Percentiles rank a stretch among this genome's conserved stretches.
Evolutionary conservation across 1,140 invertebrate genomes (phyloP).

Genomic region (Acromyrmex charruanus): DNA sequence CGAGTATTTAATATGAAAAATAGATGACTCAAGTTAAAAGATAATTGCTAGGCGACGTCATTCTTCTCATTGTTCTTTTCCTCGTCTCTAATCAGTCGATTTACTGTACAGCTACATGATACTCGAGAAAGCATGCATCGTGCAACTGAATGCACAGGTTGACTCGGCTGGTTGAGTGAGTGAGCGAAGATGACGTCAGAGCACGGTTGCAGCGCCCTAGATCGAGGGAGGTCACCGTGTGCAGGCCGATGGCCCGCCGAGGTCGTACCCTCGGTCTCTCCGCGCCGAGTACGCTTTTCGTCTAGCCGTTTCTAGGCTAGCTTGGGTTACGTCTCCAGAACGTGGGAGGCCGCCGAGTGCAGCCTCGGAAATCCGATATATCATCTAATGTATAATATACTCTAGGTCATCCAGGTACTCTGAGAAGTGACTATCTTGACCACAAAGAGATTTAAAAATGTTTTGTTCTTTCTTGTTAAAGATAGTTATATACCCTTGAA

Average conservation of each 20-base stretch:
- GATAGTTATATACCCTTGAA: not conserved
- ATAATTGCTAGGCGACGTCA: not conserved
- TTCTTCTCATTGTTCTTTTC: constrained; percentile 30
- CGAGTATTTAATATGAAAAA: not conserved
- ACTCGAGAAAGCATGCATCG: constrained; percentile 64
- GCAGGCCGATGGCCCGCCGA: constrained; percentile 86
- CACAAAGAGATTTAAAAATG: not conserved
- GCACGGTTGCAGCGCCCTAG: constrained; percentile 86
- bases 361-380: constrained; percentile 76
- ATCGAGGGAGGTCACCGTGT: constrained; percentile 86
- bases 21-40: constrained; percentile 20
- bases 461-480: not conserved
- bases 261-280: constrained; percentile 84
- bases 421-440: not conserved
- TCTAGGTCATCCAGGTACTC: constrained; percentile 71
- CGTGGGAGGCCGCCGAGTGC: constrained; percentile 75
- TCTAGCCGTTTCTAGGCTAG: constrained; percentile 83
- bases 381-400: constrained; percentile 61
- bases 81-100: constrained; percentile 38
- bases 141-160: constrained; percentile 80
- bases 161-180: constrained; percentile 77
- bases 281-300: constrained; percentile 79
- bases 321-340: constrained; percentile 78
- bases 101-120: constrained; percentile 23
- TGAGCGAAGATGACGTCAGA: constrained; percentile 84